Evolutionary conservation across 1,140 invertebrate genomes (phyloP).

Genomic region (Achatina immaculata): DNA sequence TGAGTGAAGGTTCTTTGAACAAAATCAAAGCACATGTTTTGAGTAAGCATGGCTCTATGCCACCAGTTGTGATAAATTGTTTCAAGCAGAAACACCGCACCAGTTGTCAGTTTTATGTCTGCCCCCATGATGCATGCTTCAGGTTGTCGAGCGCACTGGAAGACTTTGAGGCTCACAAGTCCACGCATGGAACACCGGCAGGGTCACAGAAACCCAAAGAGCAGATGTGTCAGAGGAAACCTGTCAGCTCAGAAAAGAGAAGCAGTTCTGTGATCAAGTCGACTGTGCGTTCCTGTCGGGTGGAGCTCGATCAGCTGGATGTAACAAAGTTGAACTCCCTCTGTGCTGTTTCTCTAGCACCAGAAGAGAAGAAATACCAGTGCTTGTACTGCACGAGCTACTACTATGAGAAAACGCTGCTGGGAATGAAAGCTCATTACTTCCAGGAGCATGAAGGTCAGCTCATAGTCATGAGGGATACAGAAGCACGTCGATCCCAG

Average conservation of each 20-base stretch:
- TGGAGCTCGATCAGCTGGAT: constrained; percentile 21
- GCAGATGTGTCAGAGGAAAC: neutral
- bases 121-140: constrained; percentile 3
- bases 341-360: neutral
- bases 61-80: constrained; percentile 28
- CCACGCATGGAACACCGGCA: constrained; percentile 1
- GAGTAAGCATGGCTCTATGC: neutral
- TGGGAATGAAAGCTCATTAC: constrained; percentile 34
- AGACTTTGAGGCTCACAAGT: neutral
- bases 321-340: neutral
- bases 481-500: constrained; percentile 2
- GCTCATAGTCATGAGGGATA: constrained; percentile 34
- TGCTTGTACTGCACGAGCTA: constrained; percentile 35
- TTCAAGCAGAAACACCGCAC: constrained; percentile 17
- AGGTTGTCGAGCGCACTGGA: constrained; percentile 11
- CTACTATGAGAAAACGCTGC: constrained; percentile 17
- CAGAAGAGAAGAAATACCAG: constrained; percentile 27
- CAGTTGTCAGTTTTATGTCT: constrained; percentile 15
- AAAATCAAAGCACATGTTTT: constrained; percentile 30
- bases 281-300: constrained; percentile 14
- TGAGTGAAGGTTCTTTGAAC: constrained; percentile 1
- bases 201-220: neutral
- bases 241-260: neutral
- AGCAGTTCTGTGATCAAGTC: too few relatives aligned
- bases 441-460: constrained; percentile 30